phyloP scores from a whole-genome alignment of 2,797 vertebrate genomes.

The Squalus acanthias region DNA sequence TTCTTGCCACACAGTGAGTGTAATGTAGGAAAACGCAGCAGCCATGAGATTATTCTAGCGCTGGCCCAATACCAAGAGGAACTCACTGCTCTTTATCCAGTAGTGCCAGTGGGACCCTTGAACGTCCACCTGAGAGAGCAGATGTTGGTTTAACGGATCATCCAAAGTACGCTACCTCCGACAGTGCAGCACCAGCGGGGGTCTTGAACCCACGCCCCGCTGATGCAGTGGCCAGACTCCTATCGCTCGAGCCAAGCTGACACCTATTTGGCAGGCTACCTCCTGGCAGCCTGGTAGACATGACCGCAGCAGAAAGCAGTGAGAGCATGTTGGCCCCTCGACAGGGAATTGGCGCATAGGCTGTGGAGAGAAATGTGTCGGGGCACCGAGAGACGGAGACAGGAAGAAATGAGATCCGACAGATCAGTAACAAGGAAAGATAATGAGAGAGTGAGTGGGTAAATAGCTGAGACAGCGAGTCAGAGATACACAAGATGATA shows the following conservation, averaged over 20 bases:
- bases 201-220: background rate
- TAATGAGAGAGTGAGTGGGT: background rate
- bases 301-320: background rate
- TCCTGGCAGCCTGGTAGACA: background rate
- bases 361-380: too few relatives aligned
- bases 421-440: background rate
- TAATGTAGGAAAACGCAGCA: background rate
- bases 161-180: too few relatives aligned
- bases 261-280: background rate
- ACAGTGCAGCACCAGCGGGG: background rate
- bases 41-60: background rate
- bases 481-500: background rate
- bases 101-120: too few relatives aligned
- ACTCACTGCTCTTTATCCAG: too few relatives aligned
- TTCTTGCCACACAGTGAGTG: background rate
- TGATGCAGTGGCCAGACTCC: background rate
- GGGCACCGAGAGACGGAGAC: background rate
- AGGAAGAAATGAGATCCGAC: background rate
- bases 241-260: background rate
- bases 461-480: background rate
- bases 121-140: too few relatives aligned
- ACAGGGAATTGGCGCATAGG: background rate
- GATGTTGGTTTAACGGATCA: background rate
- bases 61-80: background rate
- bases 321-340: background rate